Base-by-base conservation (phyloP, 2,113 vertebrate species). In the Lepus europaeus region DNA sequence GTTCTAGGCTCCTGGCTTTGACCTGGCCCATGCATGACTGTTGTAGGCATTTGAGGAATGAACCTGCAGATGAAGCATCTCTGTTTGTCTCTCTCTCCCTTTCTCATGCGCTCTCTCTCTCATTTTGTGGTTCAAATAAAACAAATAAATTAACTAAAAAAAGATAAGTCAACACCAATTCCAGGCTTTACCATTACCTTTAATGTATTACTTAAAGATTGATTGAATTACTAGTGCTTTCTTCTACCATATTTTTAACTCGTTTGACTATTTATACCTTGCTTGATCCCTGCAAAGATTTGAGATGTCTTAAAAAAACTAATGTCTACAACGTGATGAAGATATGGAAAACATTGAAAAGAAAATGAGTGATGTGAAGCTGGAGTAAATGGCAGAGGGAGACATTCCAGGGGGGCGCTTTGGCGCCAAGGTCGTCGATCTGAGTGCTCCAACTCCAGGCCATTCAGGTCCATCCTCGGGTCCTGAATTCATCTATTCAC, bases 261-360 rank as follows among this genome's bases (percentile, higher is more conserved):
- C 72, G 0, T 81, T 91, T 81, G 29, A 87, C 1, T 73, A 29
- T 66, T 56, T 66, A 49, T 31, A 23, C 2, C 33, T 86, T 66
- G 29, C 49, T 91, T 90, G n/a, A 39, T 53, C 25, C 20, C 39
- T 16, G 33, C 23, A 69, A 72, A 36, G n/a, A 69, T 68, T 77
- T 84, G 78, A 36, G 16, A 25, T 31, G 51, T 33, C 12, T 89
- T 45, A 70, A 73, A 49, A 90, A 89, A 90, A 80, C 86, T 86
- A 4, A 49, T 90, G 39, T 73, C 27, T 49, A 33, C 33, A 31
- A 87, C 14, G 27, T 25, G 27, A n/a, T 80, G 36, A 81, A 70
- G 45, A 87, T 66, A 49, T 56, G 23, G 59, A 25, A 20, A 5
- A 90, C 20, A 87, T 22, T 61, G 22, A 70, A 86, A 66, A 86